Conservation (phyloP, 2,113 vertebrate genomes). For the Pungitius pungitius region DNA sequence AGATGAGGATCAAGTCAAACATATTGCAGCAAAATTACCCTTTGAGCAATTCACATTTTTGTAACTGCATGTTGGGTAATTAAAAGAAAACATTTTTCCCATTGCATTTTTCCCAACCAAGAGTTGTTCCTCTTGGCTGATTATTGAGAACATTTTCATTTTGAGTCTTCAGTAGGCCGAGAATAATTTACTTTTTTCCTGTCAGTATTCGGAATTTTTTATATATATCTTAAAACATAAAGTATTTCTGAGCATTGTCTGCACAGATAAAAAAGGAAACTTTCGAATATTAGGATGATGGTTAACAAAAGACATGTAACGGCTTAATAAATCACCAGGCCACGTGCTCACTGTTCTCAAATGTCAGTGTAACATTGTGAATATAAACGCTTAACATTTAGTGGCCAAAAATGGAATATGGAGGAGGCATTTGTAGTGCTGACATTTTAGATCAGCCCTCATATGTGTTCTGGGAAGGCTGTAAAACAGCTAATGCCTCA, state of each 20-base stretch:
- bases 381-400: slow-evolving; percentile 79
- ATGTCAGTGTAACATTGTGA: slow-evolving; percentile 74
- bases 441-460: slow-evolving; percentile 80
- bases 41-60: slow-evolving; percentile 18
- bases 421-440: slow-evolving; percentile 77
- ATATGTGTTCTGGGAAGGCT: slow-evolving; percentile 73
- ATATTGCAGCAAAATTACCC: background rate
- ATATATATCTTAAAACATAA: slow-evolving; percentile 24
- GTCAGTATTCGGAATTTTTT: slow-evolving; percentile 36
- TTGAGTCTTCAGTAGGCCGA: slow-evolving; percentile 40
- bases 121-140: slow-evolving; percentile 2
- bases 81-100: slow-evolving; percentile 12
- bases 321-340: slow-evolving; percentile 42
- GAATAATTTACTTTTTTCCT: slow-evolving; percentile 36
- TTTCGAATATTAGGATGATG: slow-evolving; percentile 27
- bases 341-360: slow-evolving; percentile 60
- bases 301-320: too few relatives aligned
- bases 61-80: background rate
- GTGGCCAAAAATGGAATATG: slow-evolving; percentile 72
- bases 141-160: slow-evolving; percentile 35
- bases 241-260: slow-evolving; percentile 29
- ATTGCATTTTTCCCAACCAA: too few relatives aligned
- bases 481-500: slow-evolving; percentile 74
- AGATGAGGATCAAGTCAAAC: background rate
- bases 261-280: slow-evolving; percentile 39